Evolutionary conservation across 2,797 vertebrate genomes (phyloP).

Genomic region (Trachurus trachurus): DNA sequence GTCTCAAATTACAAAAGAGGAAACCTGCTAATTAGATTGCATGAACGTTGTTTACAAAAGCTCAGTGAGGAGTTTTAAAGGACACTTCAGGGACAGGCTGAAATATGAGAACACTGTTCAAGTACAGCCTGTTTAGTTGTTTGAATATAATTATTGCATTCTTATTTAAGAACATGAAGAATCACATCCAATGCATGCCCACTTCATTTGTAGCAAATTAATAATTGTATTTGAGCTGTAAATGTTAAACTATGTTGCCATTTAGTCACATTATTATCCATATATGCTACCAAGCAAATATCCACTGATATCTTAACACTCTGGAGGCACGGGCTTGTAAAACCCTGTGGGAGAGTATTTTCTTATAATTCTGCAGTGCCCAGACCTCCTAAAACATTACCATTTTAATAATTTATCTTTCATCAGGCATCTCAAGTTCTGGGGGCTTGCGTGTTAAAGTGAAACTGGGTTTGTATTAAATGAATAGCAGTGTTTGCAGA

Average conservation of each 20-base stretch:
- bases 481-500: constrained; percentile 63
- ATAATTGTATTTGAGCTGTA: constrained; percentile 14
- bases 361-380: constrained; percentile 35
- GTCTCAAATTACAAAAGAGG: constrained; percentile 54
- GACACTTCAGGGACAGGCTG: constrained; percentile 24
- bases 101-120: constrained; percentile 40
- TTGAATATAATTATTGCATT: constrained; percentile 18
- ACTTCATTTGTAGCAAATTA: constrained; percentile 32
- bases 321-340: constrained; percentile 29
- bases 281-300: constrained; percentile 18
- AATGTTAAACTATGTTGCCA: constrained; percentile 1
- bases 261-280: constrained; percentile 14
- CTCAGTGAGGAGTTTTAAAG: constrained; percentile 29
- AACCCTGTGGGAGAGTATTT: constrained; percentile 34
- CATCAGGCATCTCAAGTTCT: constrained; percentile 62
- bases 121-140: constrained; percentile 7
- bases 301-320: constrained; percentile 54
- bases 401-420: constrained; percentile 69
- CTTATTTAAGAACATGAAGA: not conserved
- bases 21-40: constrained; percentile 58
- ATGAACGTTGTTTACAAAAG: constrained; percentile 54
- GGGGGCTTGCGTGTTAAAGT: constrained; percentile 50
- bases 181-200: not conserved
- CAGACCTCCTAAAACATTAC: constrained; percentile 51
- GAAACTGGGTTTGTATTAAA: constrained; percentile 59